These are phyloP conservation scores for rat (Rattus norvegicus) DNA, from an alignment of 2,113 vertebrate genomes.

Conservation along the genomic window GRCr8 NC_086019.1:26175501-26176000, in stretches of 20 bases:
- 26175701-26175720: not conserved
- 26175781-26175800: not conserved
- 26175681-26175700: not conserved
- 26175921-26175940: not conserved
- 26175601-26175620: not conserved
- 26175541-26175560: not conserved
- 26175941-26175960: not conserved
- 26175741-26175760: not conserved
- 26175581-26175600: not conserved
- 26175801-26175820: not conserved
- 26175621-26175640: not conserved
- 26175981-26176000: not conserved
- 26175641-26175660: not conserved
- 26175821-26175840: not conserved
- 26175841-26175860: not conserved
- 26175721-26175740: not conserved
- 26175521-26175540: not conserved
- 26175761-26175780: not conserved
- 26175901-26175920: not conserved
- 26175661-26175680: not conserved
- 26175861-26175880: not conserved
- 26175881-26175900: no score
- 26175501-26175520: rapidly evolving
- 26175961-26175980: not conserved
- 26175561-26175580: not conserved